phyloP scores from a whole-genome alignment of 1,140 invertebrate species.

The Panagrolaimus sp. region DNA sequence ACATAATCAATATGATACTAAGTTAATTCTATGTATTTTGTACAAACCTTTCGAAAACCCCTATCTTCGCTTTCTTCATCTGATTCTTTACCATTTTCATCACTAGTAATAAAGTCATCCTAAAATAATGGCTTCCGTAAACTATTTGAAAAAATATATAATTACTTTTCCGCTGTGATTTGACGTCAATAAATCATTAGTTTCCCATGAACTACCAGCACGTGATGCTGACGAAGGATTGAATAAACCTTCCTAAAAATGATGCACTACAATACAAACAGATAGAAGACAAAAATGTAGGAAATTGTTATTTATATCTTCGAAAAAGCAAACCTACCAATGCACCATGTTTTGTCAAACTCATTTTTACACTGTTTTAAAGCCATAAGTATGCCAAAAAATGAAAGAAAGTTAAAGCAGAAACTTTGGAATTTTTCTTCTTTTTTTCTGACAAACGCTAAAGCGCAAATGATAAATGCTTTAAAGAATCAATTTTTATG shows the following conservation, averaged over 20 bases:
- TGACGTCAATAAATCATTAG: slow-evolving; percentile 35
- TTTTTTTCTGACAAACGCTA: too few relatives aligned
- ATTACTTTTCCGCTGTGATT: slow-evolving; percentile 31
- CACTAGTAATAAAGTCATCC: slow-evolving; percentile 7
- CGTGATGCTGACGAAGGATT: slow-evolving; percentile 22
- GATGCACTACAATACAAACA: too few relatives aligned
- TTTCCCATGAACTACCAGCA: slow-evolving; percentile 37
- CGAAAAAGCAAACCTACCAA: slow-evolving; percentile 11
- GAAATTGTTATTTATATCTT: background rate
- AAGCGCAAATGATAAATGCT: too few relatives aligned
- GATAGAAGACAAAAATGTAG: too few relatives aligned
- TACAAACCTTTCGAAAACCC: slow-evolving; percentile 40
- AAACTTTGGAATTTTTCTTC: too few relatives aligned
- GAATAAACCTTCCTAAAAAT: slow-evolving; percentile 43
- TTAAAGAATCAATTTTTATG: too few relatives aligned
- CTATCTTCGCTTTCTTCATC: slow-evolving; percentile 44
- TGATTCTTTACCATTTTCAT: slow-evolving; percentile 22
- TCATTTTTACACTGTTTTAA: background rate
- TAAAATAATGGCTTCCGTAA: background rate
- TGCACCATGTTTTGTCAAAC: slow-evolving; percentile 8
- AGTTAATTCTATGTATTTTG: too few relatives aligned
- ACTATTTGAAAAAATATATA: background rate
- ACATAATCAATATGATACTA: background rate
- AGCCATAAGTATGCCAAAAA: too few relatives aligned
- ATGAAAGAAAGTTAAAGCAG: too few relatives aligned